Evolutionary conservation across 35 echinoderm and acorn worm species (phyloP).

Genomic region (Lytechinus pictus): DNA sequence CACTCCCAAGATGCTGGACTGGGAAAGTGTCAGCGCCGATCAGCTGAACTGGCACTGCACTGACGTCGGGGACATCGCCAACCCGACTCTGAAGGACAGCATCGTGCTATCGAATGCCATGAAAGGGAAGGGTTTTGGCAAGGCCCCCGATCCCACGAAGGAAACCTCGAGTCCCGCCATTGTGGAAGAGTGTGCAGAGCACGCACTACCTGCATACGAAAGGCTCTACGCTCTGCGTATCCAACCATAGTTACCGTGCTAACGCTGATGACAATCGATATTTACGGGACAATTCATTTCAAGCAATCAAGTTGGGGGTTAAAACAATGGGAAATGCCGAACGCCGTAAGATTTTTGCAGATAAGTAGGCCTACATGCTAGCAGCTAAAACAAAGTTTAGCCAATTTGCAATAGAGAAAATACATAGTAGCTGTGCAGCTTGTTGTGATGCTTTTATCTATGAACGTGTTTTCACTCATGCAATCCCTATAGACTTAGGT

Average conservation of each 20-base stretch:
- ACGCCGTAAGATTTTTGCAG: too few relatives aligned
- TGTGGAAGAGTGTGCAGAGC: not conserved
- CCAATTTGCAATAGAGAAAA: too few relatives aligned
- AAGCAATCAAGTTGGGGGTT: too few relatives aligned
- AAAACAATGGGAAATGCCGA: too few relatives aligned
- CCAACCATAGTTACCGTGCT: not conserved
- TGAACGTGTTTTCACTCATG: too few relatives aligned
- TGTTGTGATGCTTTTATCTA: too few relatives aligned
- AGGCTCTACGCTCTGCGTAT: not conserved
- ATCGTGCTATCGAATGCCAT: conserved; percentile 56
- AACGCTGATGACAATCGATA: too few relatives aligned
- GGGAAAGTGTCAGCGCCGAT: conserved; percentile 33
- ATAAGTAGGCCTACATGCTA: too few relatives aligned
- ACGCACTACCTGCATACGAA: not conserved
- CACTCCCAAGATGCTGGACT: conserved; percentile 52
- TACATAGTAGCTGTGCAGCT: too few relatives aligned
- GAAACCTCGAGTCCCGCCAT: not conserved
- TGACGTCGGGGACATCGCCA: conserved; percentile 32
- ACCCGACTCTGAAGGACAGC: not conserved
- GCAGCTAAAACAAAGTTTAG: too few relatives aligned
- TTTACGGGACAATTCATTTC: too few relatives aligned
- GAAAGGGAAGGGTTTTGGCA: conserved; percentile 47
- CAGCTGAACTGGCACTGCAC: conserved; percentile 54
- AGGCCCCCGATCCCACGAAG: not conserved
- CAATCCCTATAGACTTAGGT: too few relatives aligned